Evolutionary conservation across 2,797 vertebrate genomes (phyloP).

Genomic region (Chrosomus eos): DNA sequence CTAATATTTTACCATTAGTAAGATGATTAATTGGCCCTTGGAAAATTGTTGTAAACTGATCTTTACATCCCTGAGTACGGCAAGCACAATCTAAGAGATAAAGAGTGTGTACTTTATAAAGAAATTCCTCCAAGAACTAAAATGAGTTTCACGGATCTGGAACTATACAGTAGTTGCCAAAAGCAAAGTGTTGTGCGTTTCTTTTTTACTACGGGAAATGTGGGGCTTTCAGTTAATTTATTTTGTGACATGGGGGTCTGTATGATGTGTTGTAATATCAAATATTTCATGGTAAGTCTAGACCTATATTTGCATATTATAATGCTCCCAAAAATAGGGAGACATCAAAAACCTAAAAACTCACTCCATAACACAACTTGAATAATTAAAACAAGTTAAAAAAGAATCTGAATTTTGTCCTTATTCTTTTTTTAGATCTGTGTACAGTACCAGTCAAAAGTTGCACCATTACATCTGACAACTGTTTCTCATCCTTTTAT

Average conservation of each 20-base stretch:
- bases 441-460: background rate
- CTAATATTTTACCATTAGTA: constrained; percentile 1
- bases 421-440: background rate
- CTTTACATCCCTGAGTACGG: background rate
- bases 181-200: background rate
- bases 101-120: constrained; percentile 6
- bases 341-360: constrained; percentile 25
- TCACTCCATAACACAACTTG: constrained; percentile 69
- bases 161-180: background rate
- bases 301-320: constrained; percentile 39
- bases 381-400: constrained; percentile 63
- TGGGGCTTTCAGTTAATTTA: constrained; percentile 26
- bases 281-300: constrained; percentile 41
- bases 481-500: background rate
- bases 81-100: constrained; percentile 10
- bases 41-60: constrained; percentile 6
- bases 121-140: background rate
- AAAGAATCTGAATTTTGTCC: background rate
- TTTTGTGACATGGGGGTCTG: constrained; percentile 20
- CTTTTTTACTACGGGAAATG: constrained; percentile 7
- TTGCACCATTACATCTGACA: background rate
- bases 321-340: constrained; percentile 23
- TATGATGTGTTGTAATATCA: constrained; percentile 46
- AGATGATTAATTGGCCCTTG: background rate
- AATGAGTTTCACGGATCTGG: background rate